A percentile compares a stretch with the other conserved stretches of the same genome.
phyloP scores from a whole-genome alignment of 2,888 invertebrate species.

The Tipula confusa region DNA sequence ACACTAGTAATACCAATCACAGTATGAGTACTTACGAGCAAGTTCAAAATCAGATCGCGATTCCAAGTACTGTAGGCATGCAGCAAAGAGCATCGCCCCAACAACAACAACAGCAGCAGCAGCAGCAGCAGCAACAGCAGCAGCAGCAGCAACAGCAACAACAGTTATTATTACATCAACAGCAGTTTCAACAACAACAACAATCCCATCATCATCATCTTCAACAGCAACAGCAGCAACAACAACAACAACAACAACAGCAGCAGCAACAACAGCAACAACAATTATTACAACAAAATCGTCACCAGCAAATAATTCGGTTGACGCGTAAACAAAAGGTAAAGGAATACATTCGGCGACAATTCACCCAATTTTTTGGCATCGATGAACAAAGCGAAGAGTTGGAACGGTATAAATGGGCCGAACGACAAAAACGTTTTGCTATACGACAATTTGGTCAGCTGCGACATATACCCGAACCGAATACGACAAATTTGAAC shows the following conservation, averaged over 20 bases:
- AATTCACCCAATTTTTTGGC: conserved; percentile 48
- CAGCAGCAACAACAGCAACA: conserved; percentile 33
- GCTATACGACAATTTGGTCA: conserved; percentile 46
- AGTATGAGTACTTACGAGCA: background rate
- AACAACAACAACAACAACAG: conserved; percentile 32
- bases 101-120: conserved; percentile 35
- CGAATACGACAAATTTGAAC: conserved; percentile 8
- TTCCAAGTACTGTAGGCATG: background rate
- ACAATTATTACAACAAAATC: background rate
- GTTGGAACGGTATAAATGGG: conserved; percentile 45
- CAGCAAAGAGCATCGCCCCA: conserved; percentile 13
- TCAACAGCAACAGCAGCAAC: conserved; percentile 28
- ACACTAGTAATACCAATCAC: background rate
- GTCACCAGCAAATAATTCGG: conserved; percentile 37
- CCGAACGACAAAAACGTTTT: conserved; percentile 46
- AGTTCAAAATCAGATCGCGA: background rate
- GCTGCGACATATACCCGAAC: conserved; percentile 36
- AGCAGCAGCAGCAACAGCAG: conserved; percentile 36
- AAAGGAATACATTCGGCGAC: conserved; percentile 44
- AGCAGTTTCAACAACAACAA: conserved; percentile 37
- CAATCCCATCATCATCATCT: conserved; percentile 33
- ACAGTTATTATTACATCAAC: conserved; percentile 33
- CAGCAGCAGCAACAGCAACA: conserved; percentile 36
- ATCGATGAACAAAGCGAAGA: conserved; percentile 46
- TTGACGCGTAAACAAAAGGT: conserved; percentile 46